Conservation (phyloP, 1,140 invertebrate genomes). For the Harpegnathos saltator region DNA sequence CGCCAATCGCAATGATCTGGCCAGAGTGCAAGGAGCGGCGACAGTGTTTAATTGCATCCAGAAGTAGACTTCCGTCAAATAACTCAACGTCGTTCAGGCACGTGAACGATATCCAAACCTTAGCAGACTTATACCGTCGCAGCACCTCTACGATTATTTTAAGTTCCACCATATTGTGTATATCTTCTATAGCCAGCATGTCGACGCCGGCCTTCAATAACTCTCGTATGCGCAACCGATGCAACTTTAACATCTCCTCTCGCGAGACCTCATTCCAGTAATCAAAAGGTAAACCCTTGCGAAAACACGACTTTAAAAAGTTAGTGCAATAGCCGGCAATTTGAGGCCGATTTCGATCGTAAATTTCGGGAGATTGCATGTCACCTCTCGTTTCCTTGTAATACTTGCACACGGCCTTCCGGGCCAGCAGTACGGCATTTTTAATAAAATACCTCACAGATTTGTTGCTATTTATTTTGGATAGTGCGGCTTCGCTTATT, state of each 20-base stretch:
- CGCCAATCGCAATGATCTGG: conserved; percentile 88
- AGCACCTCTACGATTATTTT: conserved; percentile 92
- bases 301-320: conserved; percentile 96
- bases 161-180: conserved; percentile 93
- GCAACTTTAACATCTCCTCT: conserved; percentile 92
- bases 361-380: conserved; percentile 26
- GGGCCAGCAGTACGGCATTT: conserved; percentile 90
- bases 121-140: conserved; percentile 89
- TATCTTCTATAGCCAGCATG: conserved; percentile 95
- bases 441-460: too few species aligned
- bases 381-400: conserved; percentile 84
- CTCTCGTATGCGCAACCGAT: conserved; percentile 91
- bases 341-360: conserved; percentile 85
- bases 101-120: conserved; percentile 94
- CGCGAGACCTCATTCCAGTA: conserved; percentile 90
- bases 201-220: conserved; percentile 93
- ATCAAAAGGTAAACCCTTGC: too few species aligned
- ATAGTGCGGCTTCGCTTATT: too few species aligned
- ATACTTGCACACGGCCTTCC: conserved; percentile 87
- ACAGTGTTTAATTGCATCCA: conserved; percentile 87
- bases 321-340: conserved; percentile 95
- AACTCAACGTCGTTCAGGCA: conserved; percentile 88
- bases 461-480: too few species aligned
- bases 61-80: conserved; percentile 90
- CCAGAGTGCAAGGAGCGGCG: conserved; percentile 87